These are phyloP conservation scores for Serranus cabrilla DNA, from an alignment of 2,797 vertebrate genomes.

Conservation along the genomic window DNA sequence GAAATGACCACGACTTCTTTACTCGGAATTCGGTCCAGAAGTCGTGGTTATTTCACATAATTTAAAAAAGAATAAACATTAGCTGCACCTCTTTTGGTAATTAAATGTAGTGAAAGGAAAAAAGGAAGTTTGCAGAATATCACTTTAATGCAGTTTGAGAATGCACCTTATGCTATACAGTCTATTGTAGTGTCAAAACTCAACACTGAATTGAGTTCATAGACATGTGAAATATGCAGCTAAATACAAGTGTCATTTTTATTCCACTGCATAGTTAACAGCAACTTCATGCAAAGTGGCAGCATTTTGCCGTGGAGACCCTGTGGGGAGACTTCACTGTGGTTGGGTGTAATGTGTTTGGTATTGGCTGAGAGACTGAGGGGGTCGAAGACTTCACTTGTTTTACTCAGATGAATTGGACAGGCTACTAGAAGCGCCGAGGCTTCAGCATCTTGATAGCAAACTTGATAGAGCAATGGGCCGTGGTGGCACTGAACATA, in stretches of 20 bases:
- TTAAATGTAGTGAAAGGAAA: neutral
- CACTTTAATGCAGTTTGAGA: neutral
- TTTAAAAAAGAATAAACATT: neutral
- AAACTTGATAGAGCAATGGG: conserved; percentile 82
- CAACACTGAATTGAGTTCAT: neutral
- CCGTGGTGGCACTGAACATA: conserved; percentile 78
- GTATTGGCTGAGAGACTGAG: conserved; percentile 44
- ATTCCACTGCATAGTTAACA: neutral
- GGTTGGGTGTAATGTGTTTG: conserved; percentile 42
- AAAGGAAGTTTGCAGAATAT: neutral
- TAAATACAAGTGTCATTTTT: neutral
- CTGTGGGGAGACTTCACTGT: conserved; percentile 20
- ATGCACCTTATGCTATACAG: neutral
- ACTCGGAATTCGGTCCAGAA: no score
- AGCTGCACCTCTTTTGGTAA: neutral
- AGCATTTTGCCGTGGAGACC: neutral
- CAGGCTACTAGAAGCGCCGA: conserved; percentile 74
- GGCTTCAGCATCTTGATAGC: conserved; percentile 74
- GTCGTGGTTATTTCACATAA: no score
- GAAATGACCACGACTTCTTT: no score
- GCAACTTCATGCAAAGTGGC: conserved; percentile 8
- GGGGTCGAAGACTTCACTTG: conserved; percentile 71
- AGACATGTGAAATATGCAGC: neutral
- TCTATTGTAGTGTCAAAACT: neutral
- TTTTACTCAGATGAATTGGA: conserved; percentile 82